Evolutionary conservation across 1,140 invertebrate genomes (phyloP).

Genomic region (Drosophila tristis): DNA sequence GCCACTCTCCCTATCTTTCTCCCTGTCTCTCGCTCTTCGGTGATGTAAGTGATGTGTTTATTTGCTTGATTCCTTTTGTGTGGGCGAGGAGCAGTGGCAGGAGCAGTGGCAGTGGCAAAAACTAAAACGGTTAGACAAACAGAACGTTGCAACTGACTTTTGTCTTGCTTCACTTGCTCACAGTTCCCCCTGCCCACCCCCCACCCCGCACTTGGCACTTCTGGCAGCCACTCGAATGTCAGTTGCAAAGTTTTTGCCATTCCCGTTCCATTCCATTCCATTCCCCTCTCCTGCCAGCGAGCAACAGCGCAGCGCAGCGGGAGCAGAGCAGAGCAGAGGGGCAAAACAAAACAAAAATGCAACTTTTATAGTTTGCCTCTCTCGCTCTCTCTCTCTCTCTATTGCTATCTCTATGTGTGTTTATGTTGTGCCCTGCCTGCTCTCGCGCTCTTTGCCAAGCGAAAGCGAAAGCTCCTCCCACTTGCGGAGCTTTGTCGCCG

Average conservation of each 20-base stretch:
- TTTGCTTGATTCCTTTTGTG: constrained; percentile 72
- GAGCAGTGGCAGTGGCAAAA: background rate
- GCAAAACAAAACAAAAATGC: constrained; percentile 25
- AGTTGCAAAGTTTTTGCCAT: constrained; percentile 28
- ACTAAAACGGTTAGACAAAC: constrained; percentile 15
- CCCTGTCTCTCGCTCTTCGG: constrained; percentile 1
- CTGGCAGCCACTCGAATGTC: constrained; percentile 20
- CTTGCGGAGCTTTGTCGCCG: constrained; percentile 49
- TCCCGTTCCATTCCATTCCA: background rate
- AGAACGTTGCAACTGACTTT: constrained; percentile 60
- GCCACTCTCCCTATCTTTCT: background rate
- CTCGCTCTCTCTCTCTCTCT: background rate
- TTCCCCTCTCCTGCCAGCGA: background rate
- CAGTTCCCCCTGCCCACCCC: background rate
- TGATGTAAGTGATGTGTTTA: constrained; percentile 73
- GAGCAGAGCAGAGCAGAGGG: too few relatives aligned
- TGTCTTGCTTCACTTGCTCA: constrained; percentile 6
- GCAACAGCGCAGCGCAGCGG: background rate
- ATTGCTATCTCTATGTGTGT: background rate
- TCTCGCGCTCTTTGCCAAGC: constrained; percentile 20
- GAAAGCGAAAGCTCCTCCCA: constrained; percentile 58
- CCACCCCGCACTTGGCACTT: background rate
- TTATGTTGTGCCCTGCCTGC: background rate
- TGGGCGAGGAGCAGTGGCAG: background rate
- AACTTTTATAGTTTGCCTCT: constrained; percentile 31